phyloP scores from a whole-genome alignment of 1,140 invertebrate genomes.

The Brachystomella parvula region DNA sequence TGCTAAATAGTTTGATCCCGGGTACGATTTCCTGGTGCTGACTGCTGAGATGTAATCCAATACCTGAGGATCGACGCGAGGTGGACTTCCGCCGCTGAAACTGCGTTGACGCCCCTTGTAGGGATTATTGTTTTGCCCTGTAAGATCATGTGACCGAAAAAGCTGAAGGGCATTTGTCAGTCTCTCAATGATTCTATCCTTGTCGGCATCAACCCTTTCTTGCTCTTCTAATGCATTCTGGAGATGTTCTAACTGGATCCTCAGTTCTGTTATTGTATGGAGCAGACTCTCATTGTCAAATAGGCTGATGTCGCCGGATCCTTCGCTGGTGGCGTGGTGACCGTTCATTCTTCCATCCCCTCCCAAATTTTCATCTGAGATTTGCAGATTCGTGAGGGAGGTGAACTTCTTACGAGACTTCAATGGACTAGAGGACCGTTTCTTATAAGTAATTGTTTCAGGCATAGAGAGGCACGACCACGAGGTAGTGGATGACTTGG shows the following conservation, averaged over 20 bases:
- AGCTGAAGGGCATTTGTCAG: slow-evolving; percentile 2
- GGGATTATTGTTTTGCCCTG: not conserved
- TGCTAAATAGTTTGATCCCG: no score
- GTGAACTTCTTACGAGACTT: not conserved
- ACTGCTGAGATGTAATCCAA: no score
- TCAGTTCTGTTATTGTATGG: not conserved
- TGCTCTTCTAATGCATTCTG: not conserved
- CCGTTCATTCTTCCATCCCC: not conserved
- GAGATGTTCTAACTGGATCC: not conserved
- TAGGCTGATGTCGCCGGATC: not conserved
- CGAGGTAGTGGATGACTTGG: not conserved
- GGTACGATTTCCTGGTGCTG: no score
- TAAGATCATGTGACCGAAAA: not conserved
- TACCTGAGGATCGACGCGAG: no score
- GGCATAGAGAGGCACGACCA: not conserved
- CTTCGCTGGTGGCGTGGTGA: not conserved
- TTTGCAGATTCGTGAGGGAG: no score
- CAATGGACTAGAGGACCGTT: not conserved
- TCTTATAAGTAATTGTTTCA: not conserved
- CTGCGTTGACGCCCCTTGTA: not conserved
- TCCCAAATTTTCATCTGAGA: not conserved
- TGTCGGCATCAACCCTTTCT: not conserved
- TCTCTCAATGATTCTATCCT: not conserved
- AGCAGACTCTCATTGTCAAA: not conserved
- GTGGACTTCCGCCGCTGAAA: not conserved